phyloP scores from a whole-genome alignment of 2,888 invertebrate genomes.

The Galerucella pusilla region DNA sequence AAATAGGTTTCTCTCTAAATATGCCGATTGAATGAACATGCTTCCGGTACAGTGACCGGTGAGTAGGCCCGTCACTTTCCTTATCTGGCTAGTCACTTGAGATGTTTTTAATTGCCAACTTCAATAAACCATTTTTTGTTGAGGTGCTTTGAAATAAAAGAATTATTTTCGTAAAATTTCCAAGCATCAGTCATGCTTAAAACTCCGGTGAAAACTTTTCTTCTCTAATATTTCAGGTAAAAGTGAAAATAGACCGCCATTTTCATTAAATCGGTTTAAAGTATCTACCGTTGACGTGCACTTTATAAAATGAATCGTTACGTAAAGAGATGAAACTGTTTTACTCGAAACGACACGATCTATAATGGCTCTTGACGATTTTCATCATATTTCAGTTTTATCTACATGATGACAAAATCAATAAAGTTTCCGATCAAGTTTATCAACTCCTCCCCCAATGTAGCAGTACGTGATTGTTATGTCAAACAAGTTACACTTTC shows the following conservation, averaged over 20 bases:
- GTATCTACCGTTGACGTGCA: conserved; percentile 18
- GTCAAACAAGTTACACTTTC: conserved; percentile 25
- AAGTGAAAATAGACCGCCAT: conserved; percentile 15
- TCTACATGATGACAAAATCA: conserved; percentile 39
- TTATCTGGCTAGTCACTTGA: too few species aligned
- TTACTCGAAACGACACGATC: conserved; percentile 25
- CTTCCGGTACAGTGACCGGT: too few species aligned
- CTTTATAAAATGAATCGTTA: conserved; percentile 32
- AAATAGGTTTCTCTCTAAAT: too few species aligned
- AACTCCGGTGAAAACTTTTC: background rate
- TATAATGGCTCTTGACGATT: conserved; percentile 27
- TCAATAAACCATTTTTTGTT: too few species aligned
- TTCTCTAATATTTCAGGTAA: background rate
- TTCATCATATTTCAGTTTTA: conserved; percentile 36
- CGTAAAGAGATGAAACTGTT: conserved; percentile 20
- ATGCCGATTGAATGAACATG: too few species aligned
- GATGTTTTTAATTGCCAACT: too few species aligned
- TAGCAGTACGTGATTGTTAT: conserved; percentile 30
- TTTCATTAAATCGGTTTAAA: conserved; percentile 21
- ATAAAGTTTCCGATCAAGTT: conserved; percentile 31
- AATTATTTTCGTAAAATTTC: too few species aligned
- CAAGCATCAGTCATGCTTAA: background rate
- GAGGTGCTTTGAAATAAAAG: too few species aligned
- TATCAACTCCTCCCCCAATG: conserved; percentile 14
- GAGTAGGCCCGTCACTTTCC: too few species aligned